These are phyloP conservation scores for Penaeus monodon DNA, from an alignment of 2,888 invertebrate genomes.

Conservation along the genomic window DNA sequence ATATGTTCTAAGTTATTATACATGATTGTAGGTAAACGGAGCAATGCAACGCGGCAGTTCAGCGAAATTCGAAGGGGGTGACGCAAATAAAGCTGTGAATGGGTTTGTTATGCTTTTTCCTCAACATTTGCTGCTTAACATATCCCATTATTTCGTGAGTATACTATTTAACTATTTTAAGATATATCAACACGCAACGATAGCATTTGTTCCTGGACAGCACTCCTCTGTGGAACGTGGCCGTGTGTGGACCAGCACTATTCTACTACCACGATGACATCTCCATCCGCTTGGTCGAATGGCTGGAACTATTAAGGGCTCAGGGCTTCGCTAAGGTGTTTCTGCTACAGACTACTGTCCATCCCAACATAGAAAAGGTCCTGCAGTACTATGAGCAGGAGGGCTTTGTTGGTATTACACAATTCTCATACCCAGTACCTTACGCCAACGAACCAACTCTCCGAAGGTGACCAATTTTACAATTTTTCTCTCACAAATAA, in stretches of 20 bases:
- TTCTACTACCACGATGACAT: slow-evolving; percentile 29
- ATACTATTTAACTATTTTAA: too few relatives aligned
- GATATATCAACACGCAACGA: too few relatives aligned
- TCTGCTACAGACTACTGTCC: slow-evolving; percentile 2
- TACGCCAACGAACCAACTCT: slow-evolving; percentile 22
- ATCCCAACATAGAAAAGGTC: slow-evolving; percentile 32
- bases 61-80: too few relatives aligned
- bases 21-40: too few relatives aligned
- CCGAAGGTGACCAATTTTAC: background rate
- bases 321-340: slow-evolving; percentile 14
- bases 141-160: too few relatives aligned
- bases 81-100: too few relatives aligned
- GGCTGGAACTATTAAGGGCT: slow-evolving; percentile 20
- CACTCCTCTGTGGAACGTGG: background rate
- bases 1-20: too few relatives aligned
- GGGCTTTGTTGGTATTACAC: slow-evolving; percentile 19
- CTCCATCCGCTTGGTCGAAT: slow-evolving; percentile 10
- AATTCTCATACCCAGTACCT: slow-evolving; percentile 19
- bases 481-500: background rate
- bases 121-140: too few relatives aligned
- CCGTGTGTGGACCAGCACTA: slow-evolving; percentile 23
- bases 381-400: slow-evolving; percentile 18
- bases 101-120: too few relatives aligned
- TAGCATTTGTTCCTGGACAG: too few relatives aligned
- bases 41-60: too few relatives aligned